phyloP scores from a whole-genome alignment of 2,888 invertebrate species.

The Hirtodrosophila duncani region DNA sequence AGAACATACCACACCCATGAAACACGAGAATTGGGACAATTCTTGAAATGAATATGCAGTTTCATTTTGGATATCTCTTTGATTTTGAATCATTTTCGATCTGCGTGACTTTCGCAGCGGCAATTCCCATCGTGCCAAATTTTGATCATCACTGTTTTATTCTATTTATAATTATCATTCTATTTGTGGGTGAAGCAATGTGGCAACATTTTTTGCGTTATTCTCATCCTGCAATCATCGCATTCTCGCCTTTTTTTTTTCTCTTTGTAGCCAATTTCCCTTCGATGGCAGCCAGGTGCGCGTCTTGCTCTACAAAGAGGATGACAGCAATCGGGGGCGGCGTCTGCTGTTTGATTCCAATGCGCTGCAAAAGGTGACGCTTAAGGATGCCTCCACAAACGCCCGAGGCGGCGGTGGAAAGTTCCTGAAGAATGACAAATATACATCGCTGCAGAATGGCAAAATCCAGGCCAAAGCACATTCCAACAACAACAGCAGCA shows the following conservation, averaged over 20 bases:
- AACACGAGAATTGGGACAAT: no score
- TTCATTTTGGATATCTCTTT: no score
- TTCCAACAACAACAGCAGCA: conserved; percentile 56
- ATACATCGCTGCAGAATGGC: conserved; percentile 49
- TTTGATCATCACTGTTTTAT: no score
- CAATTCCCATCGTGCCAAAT: no score
- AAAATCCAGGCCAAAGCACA: conserved; percentile 67
- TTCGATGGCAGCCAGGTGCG: conserved; percentile 86
- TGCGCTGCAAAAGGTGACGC: conserved; percentile 82
- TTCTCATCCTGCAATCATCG: conserved; percentile 6
- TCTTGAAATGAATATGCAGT: no score
- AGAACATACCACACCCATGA: no score
- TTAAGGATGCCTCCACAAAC: conserved; percentile 60
- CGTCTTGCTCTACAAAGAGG: conserved; percentile 90
- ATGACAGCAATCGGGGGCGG: conserved; percentile 89
- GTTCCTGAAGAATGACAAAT: conserved; percentile 53
- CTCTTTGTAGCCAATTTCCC: conserved; percentile 79
- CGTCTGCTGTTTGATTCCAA: conserved; percentile 91
- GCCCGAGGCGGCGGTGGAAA: conserved; percentile 39
- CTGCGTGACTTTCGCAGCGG: no score
- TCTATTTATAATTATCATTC: background rate
- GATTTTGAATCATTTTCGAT: no score
- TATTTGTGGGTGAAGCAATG: conserved; percentile 18
- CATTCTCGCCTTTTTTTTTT: background rate
- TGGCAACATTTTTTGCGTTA: conserved; percentile 24